Evolutionary conservation across 2,797 vertebrate genomes (phyloP).

Genomic region (Falco peregrinus): DNA sequence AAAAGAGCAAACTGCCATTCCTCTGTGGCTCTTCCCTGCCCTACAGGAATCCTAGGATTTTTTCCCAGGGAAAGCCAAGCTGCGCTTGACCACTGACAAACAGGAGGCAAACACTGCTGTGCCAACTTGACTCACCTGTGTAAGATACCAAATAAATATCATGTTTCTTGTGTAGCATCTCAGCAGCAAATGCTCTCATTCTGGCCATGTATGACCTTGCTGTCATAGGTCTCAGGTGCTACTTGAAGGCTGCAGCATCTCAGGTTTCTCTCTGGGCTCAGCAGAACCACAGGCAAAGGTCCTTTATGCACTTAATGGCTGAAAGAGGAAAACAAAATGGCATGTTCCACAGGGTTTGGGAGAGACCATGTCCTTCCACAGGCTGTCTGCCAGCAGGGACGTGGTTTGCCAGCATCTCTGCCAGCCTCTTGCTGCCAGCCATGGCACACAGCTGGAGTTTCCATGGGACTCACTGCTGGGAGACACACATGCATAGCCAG

Average conservation of each 20-base stretch:
- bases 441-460: background rate
- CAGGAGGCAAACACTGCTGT: background rate
- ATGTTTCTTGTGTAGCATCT: background rate
- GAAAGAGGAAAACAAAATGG: rapidly evolving
- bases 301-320: background rate
- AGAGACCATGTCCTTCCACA: rapidly evolving
- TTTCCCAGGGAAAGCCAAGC: background rate
- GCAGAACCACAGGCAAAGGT: background rate
- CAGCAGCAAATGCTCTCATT: background rate
- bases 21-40: background rate
- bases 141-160: background rate
- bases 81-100: background rate
- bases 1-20: background rate
- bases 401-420: background rate
- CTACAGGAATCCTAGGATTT: background rate
- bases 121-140: background rate
- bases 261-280: background rate
- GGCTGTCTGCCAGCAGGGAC: background rate
- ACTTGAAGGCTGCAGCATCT: background rate
- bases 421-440: background rate
- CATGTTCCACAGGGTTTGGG: rapidly evolving
- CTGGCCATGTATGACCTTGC: rapidly evolving
- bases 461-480: background rate
- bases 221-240: background rate
- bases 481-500: background rate